Evolutionary conservation across 1,140 invertebrate genomes (phyloP), one percentile per base, ranked within the genome.

Genomic region (Idris sp.): DNA sequence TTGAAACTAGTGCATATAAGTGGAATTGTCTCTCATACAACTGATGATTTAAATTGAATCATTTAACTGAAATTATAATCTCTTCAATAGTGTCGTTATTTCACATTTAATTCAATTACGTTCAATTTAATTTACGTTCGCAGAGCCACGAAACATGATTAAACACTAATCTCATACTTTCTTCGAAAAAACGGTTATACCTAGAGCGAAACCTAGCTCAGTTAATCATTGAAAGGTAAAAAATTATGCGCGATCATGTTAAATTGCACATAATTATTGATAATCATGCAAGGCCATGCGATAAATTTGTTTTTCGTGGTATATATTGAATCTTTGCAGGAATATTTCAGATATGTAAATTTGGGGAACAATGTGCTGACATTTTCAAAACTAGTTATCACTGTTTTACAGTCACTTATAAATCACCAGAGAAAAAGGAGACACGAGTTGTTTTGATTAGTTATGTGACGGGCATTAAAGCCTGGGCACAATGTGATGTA

Each of bases 381-480:
- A 56, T 68, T 68, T 74, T 51, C 41, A 22, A 62, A 61, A 48
- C 43, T 59, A 51, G 64, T 48, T 75, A 64, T 64, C 64, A 46
- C 36, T 68, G 51, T 53, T 68, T 75, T 44, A 64, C 64, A 22
- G 16, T 44, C 15, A 2, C 16, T 51, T 41, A 69, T 69, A 69
- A 75, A 75, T 75, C 65, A 69, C 13, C 19, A 22, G 26, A 46
- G 64, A 68, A 75, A 69, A 69, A 59, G 59, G 33, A 56, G 59
- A 46, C 59, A 35, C 7, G 33, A 38, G 49, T 69, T 64, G 58
- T 68, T 75, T 75, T 75, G 72, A 75, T 75, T 75, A 75, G 72
- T 75, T 75, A 75, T 75, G 72, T 65, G 64, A 74, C 64, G 22
- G 36, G 62, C 56, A 62, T 64, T 74, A 74, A 62, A 74, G 41